Percentiles rank a stretch among this genome's conserved stretches.
These are phyloP conservation scores for Psittacula echo DNA, from an alignment of 2,797 vertebrate species.

Conservation along the genomic window DNA sequence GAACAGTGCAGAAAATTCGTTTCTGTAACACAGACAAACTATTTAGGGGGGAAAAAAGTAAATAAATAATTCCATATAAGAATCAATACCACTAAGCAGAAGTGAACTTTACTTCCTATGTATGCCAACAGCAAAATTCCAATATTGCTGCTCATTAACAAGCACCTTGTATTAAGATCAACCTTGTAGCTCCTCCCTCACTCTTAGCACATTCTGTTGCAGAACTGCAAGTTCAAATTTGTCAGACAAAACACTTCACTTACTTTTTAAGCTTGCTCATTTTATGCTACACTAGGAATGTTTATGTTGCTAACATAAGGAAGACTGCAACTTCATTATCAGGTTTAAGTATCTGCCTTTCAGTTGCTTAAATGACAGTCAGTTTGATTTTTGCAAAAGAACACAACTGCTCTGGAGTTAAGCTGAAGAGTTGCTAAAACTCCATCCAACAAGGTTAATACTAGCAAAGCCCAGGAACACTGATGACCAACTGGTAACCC, in stretches of 20 bases:
- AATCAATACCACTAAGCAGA: not conserved
- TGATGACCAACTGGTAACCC: accelerated
- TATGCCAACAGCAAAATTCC: not conserved
- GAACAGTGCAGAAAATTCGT: not conserved
- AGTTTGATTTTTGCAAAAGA: conserved; percentile 12
- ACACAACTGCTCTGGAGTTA: not conserved
- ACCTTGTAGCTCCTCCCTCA: not conserved
- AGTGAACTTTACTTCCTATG: not conserved
- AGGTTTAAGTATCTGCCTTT: conserved; percentile 36
- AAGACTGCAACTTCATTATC: conserved; percentile 54
- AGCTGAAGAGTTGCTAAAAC: not conserved
- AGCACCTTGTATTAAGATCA: not conserved
- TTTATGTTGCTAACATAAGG: conserved; percentile 39
- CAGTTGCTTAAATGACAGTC: conserved; percentile 34
- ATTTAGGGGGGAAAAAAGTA: not conserved
- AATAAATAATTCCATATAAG: not conserved
- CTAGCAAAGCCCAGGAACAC: not conserved
- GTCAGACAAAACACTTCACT: conserved; percentile 51
- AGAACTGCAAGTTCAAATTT: conserved; percentile 34
- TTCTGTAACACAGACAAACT: not conserved
- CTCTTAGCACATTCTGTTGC: not conserved
- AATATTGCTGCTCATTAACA: not conserved
- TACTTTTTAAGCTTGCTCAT: conserved; percentile 29
- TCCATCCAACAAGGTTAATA: not conserved
- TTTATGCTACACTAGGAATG: conserved; percentile 48